Evolutionary conservation across 2,888 invertebrate species (phyloP).

Genomic region (Ophonus ardosiacus): DNA sequence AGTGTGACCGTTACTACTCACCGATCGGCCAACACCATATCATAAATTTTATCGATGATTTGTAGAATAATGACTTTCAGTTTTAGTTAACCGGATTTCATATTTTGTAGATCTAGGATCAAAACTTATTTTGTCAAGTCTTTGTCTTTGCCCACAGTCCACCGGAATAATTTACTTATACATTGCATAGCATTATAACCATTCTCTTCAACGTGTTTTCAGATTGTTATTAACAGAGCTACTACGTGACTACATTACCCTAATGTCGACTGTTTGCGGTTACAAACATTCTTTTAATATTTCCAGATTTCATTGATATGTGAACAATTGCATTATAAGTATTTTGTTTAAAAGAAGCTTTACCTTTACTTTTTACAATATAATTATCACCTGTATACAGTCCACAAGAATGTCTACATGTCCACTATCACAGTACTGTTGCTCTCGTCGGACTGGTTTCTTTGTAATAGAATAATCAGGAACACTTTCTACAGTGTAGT

Average conservation of each 20-base stretch:
- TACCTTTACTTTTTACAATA: too few species aligned
- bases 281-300: neutral
- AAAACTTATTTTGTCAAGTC: neutral
- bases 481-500: neutral
- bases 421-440: neutral
- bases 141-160: neutral
- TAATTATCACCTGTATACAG: too few species aligned
- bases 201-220: neutral
- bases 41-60: too few species aligned
- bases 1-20: too few species aligned
- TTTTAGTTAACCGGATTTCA: neutral
- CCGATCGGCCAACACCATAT: too few species aligned
- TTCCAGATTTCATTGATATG: neutral
- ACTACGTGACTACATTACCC: too few species aligned
- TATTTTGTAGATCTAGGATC: neutral
- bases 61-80: too few species aligned
- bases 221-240: too few species aligned
- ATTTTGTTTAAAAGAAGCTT: too few species aligned
- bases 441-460: neutral
- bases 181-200: neutral
- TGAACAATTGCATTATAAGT: neutral
- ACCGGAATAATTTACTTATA: neutral
- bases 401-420: neutral
- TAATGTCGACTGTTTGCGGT: too few species aligned
- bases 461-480: neutral